Evolutionary conservation across 2,888 invertebrate genomes (phyloP).

Genomic region (Drosophila ochracea): DNA sequence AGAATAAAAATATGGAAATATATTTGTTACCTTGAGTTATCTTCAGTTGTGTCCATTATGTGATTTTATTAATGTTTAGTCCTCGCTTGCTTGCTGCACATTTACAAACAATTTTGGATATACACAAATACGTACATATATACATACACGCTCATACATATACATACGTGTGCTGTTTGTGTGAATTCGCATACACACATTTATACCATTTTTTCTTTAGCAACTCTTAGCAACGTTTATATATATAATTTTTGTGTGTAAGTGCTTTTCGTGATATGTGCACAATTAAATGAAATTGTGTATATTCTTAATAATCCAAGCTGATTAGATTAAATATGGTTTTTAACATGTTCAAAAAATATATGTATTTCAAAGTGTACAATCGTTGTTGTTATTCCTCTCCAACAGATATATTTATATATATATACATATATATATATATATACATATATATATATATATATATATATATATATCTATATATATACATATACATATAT

Average conservation of each 20-base stretch:
- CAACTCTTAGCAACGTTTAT: slow-evolving; percentile 4
- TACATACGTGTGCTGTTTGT: neutral
- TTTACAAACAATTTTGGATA: slow-evolving; percentile 14
- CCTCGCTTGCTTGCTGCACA: slow-evolving; percentile 8
- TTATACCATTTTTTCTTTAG: slow-evolving; percentile 10
- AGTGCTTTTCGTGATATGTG: neutral
- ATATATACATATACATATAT: neutral
- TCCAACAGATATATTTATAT: slow-evolving; percentile 1
- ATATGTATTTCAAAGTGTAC: slow-evolving; percentile 14
- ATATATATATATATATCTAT: slow-evolving; percentile 1
- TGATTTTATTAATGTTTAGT: neutral
- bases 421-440: slow-evolving; percentile 2
- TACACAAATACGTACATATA: neutral
- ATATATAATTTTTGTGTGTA: neutral
- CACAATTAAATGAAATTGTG: neutral
- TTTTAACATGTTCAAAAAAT: neutral
- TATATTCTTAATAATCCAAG: neutral
- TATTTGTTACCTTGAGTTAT: slow-evolving; percentile 35
- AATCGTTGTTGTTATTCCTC: slow-evolving; percentile 11
- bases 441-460: slow-evolving; percentile 1
- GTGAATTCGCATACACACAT: slow-evolving; percentile 11
- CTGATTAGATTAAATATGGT: neutral
- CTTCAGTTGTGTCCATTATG: slow-evolving; percentile 35
- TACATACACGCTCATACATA: neutral
- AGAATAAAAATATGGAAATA: neutral